Evolutionary conservation across 2,888 invertebrate genomes (phyloP), one percentile per base, ranked within the genome.

Genomic region (Campoletis raptor): DNA sequence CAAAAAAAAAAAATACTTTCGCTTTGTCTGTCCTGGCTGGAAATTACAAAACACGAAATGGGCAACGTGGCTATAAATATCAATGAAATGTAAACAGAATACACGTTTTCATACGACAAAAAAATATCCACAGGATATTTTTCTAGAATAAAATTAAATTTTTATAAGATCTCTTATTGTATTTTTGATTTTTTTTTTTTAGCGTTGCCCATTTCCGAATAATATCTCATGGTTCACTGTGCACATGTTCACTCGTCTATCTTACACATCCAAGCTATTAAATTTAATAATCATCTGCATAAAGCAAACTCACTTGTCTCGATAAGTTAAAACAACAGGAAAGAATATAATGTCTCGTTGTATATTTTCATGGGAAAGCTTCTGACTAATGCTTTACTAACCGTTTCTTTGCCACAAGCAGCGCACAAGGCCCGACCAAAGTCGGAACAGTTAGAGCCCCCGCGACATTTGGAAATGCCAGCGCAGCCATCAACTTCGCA

Each of bases 381-480:
- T 91, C 18, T 45, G 42, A 92, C 90, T 94, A 94, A 93, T 92
- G 90, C 92, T 93, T 93, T 67, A 92, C 92, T 93, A 93, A 92
- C 92, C 61, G 89, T 90, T 69, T 54, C 66, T 85, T 90, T 90
- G 90, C 90, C 86, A 90, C 90, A 89, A 90, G 92, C 92, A 94
- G 94, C 91, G 83, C 90, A 91, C 93, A 92, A 94, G 91, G 88
- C 91, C 88, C 92, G 94, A 85, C 94, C 94, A 87, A 94, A 92
- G 90, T 94, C 94, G 87, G 94, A 94, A 89, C 92, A 93, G 86
- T 92, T 93, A 91, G 94, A 94, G 78, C 91, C 91, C 80, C 89
- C 92, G 37, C 86, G 90, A 89, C 88, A 89, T 83, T 61, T 90
- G 76, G 92, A 92, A 86, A 86, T 85, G 84, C 85, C 87, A 18